A percentile compares a stretch with the other conserved stretches of the same genome.
Conservation (phyloP, 2,888 invertebrate genomes). For the Spicauda simplicius region DNA sequence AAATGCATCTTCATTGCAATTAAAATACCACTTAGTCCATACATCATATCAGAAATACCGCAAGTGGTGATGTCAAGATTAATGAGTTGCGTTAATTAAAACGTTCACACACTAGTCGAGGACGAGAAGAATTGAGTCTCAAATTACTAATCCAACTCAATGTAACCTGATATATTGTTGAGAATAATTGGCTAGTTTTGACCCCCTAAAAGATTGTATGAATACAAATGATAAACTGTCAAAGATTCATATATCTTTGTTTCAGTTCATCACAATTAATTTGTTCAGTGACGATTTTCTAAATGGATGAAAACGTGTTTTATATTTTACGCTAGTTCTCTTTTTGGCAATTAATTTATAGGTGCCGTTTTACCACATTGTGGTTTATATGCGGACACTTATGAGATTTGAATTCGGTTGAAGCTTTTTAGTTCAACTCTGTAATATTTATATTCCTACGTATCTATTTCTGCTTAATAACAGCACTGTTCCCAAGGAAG, state of each 20-base stretch:
- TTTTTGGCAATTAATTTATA: too few species aligned
- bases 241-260: not conserved
- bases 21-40: conserved; percentile 10
- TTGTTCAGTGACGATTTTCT: too few species aligned
- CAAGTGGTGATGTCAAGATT: conserved; percentile 27
- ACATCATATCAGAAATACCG: conserved; percentile 26
- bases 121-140: conserved; percentile 17
- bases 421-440: too few species aligned
- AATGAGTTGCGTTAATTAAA: conserved; percentile 30
- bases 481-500: too few species aligned
- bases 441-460: too few species aligned
- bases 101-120: conserved; percentile 20
- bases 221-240: conserved; percentile 23
- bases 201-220: conserved; percentile 21
- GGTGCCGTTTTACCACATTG: too few species aligned
- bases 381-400: too few species aligned
- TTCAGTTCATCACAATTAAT: not conserved
- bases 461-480: too few species aligned
- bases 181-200: conserved; percentile 18
- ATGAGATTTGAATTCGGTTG: too few species aligned
- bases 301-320: too few species aligned
- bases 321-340: too few species aligned
- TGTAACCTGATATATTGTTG: conserved; percentile 25
- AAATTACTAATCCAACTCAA: conserved; percentile 26
- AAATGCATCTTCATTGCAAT: conserved; percentile 2